Evolutionary conservation across 2,113 vertebrate species (phyloP).

Genomic region (Brevimyrus niger): DNA sequence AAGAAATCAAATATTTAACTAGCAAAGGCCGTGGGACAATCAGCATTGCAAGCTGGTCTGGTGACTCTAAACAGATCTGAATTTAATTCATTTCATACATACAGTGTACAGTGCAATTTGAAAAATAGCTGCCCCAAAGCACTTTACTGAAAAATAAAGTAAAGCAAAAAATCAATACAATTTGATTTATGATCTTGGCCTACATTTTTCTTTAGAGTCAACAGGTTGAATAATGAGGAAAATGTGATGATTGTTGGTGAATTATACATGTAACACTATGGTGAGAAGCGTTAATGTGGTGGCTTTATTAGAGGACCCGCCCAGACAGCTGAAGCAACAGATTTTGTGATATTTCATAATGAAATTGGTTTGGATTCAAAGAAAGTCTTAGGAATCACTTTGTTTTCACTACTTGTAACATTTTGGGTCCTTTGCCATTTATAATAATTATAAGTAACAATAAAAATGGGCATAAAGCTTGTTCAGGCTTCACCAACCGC

Average conservation of each 20-base stretch:
- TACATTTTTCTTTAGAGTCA: not conserved
- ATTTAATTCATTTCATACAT: not conserved
- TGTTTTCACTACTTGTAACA: constrained; percentile 44
- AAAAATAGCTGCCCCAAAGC: not conserved
- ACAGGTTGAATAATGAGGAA: not conserved
- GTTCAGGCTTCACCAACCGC: constrained; percentile 71
- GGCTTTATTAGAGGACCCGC: not conserved
- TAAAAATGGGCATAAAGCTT: constrained; percentile 54
- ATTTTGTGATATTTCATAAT: constrained; percentile 42
- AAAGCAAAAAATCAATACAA: not conserved
- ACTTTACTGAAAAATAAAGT: not conserved
- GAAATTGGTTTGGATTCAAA: constrained; percentile 24
- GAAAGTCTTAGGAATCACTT: constrained; percentile 39
- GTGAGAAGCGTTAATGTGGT: not conserved
- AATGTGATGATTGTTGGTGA: not conserved
- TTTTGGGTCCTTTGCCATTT: constrained; percentile 54
- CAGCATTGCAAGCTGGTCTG: constrained; percentile 36
- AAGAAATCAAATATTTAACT: constrained; percentile 60
- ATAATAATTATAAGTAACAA: constrained; percentile 50
- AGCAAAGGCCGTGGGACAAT: constrained; percentile 51
- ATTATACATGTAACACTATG: not conserved
- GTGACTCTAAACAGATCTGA: constrained; percentile 36
- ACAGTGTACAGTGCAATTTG: not conserved
- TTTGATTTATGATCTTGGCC: not conserved
- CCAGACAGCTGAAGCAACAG: constrained; percentile 21